These are phyloP conservation scores for Pipistrellus kuhlii DNA, from an alignment of 2,797 vertebrate species.

Conservation along the genomic window DNA sequence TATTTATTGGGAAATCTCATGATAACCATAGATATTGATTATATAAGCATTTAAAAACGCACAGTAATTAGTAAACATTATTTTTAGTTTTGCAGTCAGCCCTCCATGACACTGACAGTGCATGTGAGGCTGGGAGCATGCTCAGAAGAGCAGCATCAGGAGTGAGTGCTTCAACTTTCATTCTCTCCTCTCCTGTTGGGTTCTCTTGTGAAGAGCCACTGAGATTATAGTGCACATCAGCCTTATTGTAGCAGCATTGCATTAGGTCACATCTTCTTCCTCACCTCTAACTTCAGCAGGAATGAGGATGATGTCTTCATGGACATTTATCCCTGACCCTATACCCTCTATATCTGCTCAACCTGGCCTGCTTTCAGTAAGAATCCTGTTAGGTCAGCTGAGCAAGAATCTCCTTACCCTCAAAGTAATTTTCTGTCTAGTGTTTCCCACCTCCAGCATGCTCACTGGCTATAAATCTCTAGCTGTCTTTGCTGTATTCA, in stretches of 20 bases:
- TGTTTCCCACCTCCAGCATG: no score
- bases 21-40: not conserved
- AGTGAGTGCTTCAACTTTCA: fast-evolving
- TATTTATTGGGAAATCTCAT: not conserved
- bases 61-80: not conserved
- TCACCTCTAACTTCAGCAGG: not conserved
- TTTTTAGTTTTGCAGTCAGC: not conserved
- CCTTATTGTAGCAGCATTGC: not conserved
- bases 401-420: not conserved
- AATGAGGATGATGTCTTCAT: not conserved
- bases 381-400: not conserved
- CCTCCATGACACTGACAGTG: not conserved
- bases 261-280: not conserved
- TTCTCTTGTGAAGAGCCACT: not conserved
- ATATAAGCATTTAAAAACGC: not conserved
- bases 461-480: not conserved
- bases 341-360: not conserved
- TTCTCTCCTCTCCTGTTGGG: no score
- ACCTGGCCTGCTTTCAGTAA: not conserved
- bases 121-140: not conserved
- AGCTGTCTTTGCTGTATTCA: not conserved
- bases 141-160: not conserved
- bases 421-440: not conserved
- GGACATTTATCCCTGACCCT: not conserved
- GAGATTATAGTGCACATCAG: not conserved